Percentiles rank a stretch among this genome's conserved stretches.
phyloP scores from a whole-genome alignment of 2,113 vertebrate species.

The Cephalopterus ornatus region DNA sequence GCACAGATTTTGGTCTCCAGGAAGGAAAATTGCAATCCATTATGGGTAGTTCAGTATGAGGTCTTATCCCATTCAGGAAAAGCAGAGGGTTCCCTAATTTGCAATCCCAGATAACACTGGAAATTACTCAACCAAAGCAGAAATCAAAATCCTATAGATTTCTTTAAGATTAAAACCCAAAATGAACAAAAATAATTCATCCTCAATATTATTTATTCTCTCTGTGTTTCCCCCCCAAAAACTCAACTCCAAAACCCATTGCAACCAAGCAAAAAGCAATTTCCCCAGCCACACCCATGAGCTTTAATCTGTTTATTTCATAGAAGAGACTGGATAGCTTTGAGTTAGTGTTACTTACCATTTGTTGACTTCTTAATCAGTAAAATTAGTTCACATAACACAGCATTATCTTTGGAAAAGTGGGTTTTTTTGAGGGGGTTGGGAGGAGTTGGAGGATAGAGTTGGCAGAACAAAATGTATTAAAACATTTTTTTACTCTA shows the following conservation, averaged over 20 bases:
- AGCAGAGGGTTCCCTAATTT: neutral
- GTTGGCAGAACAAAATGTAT: neutral
- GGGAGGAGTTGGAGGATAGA: neutral
- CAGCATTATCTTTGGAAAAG: neutral
- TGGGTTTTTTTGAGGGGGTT: neutral
- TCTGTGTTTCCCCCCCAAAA: neutral
- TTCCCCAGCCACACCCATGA: neutral
- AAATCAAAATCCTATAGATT: neutral
- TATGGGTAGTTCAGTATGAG: neutral
- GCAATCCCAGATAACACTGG: neutral
- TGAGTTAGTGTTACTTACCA: neutral
- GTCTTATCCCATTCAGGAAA: neutral
- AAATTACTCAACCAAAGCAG: neutral
- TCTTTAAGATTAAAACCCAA: neutral
- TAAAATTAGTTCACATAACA: neutral
- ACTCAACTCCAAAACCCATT: neutral
- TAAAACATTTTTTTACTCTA: neutral
- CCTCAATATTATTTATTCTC: neutral
- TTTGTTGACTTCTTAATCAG: neutral
- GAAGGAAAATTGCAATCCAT: neutral
- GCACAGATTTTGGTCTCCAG: neutral
- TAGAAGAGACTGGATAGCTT: neutral
- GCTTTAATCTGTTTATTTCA: neutral
- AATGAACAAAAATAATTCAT: neutral
- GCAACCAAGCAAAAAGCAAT: neutral